Conservation (phyloP, 2,888 invertebrate genomes). For the Drosophila austrosaltans region DNA sequence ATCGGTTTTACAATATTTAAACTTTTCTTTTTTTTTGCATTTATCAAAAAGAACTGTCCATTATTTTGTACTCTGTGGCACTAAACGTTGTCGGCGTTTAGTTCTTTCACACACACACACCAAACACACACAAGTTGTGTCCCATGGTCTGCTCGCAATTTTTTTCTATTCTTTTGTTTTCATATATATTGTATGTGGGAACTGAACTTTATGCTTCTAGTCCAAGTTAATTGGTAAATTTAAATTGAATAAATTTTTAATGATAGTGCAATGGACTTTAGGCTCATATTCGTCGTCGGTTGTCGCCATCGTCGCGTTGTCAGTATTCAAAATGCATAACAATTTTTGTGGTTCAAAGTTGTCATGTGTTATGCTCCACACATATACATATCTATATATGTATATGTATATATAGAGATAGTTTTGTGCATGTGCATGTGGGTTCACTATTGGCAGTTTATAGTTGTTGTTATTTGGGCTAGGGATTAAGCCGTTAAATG, state of each 20-base stretch:
- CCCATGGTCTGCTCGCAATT: background rate
- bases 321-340: conserved; percentile 12
- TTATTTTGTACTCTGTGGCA: conserved; percentile 12
- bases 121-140: background rate
- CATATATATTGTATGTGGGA: conserved; percentile 48
- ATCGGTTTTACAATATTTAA: background rate
- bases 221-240: conserved; percentile 72
- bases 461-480: conserved; percentile 29
- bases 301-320: conserved; percentile 26
- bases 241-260: conserved; percentile 74
- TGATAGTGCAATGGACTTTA: conserved; percentile 68
- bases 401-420: conserved; percentile 27
- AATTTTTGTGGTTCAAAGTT: conserved; percentile 23
- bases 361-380: conserved; percentile 16
- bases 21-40: background rate
- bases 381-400: background rate
- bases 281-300: conserved; percentile 12
- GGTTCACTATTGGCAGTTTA: conserved; percentile 35
- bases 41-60: conserved; percentile 11
- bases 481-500: conserved; percentile 65
- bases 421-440: conserved; percentile 32
- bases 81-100: conserved; percentile 71
- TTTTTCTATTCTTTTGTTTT: conserved; percentile 23
- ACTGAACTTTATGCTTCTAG: conserved; percentile 21
- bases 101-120: conserved; percentile 37